These are phyloP conservation scores for Hartigia nigra DNA, from an alignment of 2,888 invertebrate species.

Conservation along the genomic window DNA sequence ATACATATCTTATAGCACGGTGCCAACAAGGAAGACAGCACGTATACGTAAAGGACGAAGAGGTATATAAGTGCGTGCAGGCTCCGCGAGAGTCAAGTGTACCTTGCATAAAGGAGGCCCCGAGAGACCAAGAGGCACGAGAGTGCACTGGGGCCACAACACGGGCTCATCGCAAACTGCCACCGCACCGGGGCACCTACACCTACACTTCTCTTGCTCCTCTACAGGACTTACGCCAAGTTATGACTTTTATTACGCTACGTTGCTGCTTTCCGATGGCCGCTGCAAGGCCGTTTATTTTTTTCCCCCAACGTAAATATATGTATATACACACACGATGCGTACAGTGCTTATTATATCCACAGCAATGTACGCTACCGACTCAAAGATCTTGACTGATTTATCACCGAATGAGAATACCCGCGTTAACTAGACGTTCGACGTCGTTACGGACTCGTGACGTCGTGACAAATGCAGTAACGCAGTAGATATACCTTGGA, in stretches of 20 bases:
- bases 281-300: background rate
- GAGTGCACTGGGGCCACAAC: background rate
- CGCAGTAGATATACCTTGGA: background rate
- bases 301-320: background rate
- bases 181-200: background rate
- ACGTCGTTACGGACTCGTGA: background rate
- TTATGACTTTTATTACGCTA: constrained; percentile 6
- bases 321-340: background rate
- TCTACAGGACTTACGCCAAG: constrained; percentile 18
- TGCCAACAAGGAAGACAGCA: background rate
- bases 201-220: constrained; percentile 4
- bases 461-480: background rate
- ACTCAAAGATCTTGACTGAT: background rate
- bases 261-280: background rate
- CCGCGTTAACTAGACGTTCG: background rate
- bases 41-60: background rate
- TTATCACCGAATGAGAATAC: background rate
- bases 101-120: background rate
- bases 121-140: background rate
- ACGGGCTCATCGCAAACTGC: constrained; percentile 18
- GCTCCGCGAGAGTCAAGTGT: background rate
- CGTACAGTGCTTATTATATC: background rate
- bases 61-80: background rate
- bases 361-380: background rate
- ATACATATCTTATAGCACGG: background rate